Evolutionary conservation across 2,888 invertebrate species (phyloP).

Genomic region (Sericinus montela): DNA sequence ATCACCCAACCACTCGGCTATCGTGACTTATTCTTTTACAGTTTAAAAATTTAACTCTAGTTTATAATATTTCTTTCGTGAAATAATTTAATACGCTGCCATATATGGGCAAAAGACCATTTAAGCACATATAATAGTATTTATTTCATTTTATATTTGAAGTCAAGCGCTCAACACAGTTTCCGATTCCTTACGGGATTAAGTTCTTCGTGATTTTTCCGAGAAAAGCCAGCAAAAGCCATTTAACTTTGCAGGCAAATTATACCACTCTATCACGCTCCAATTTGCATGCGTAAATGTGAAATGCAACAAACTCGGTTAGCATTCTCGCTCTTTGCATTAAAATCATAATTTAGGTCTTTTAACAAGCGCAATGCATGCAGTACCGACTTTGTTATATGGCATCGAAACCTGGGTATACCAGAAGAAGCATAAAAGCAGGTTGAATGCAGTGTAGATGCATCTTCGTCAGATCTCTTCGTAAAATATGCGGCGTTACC

Average conservation of each 20-base stretch:
- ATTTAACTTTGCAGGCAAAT: conserved; percentile 63
- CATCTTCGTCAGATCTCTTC: too few species aligned
- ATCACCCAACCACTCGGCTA: too few species aligned
- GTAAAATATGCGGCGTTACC: too few species aligned
- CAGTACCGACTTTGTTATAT: too few species aligned
- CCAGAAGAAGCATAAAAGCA: too few species aligned
- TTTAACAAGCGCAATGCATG: not conserved
- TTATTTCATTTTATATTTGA: conserved; percentile 23
- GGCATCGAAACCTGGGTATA: too few species aligned
- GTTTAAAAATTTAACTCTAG: too few species aligned
- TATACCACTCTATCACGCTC: conserved; percentile 44
- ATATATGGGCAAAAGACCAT: too few species aligned
- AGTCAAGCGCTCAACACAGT: conserved; percentile 22
- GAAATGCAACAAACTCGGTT: conserved; percentile 47
- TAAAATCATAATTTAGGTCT: conserved; percentile 20
- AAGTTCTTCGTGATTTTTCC: conserved; percentile 50
- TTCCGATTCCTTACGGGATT: conserved; percentile 40
- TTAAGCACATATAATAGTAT: conserved; percentile 7
- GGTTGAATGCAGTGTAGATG: too few species aligned
- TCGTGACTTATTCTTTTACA: too few species aligned
- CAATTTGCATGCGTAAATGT: conserved; percentile 52
- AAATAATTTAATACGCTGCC: too few species aligned
- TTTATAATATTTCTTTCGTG: too few species aligned
- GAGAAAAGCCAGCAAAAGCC: conserved; percentile 48
- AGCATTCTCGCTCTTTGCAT: conserved; percentile 33